Percentiles rank a stretch among this genome's conserved stretches.
phyloP scores from a whole-genome alignment of 2,888 invertebrate species.

The Pseudoips prasinana region DNA sequence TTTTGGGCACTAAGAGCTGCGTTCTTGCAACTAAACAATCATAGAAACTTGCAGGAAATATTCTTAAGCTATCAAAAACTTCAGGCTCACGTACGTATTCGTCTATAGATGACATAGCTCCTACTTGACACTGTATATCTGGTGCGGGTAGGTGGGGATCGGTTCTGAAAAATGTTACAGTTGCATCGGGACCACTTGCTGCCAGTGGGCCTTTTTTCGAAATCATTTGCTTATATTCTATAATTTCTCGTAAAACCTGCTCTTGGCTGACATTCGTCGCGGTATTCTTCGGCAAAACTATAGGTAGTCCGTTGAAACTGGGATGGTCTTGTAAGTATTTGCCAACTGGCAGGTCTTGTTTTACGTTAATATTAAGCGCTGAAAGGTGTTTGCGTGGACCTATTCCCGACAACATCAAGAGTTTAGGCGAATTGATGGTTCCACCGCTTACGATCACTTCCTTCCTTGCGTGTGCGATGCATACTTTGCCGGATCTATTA shows the following conservation, averaged over 20 bases:
- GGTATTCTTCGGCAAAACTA: slow-evolving; percentile 73
- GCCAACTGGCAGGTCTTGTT: slow-evolving; percentile 53
- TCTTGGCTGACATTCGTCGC: slow-evolving; percentile 60
- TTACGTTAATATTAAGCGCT: slow-evolving; percentile 41
- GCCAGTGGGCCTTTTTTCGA: slow-evolving; percentile 72
- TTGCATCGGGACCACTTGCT: slow-evolving; percentile 75
- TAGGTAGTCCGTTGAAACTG: slow-evolving; percentile 64
- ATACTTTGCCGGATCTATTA: slow-evolving; percentile 28
- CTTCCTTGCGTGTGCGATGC: slow-evolving; percentile 50
- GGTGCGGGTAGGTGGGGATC: neutral
- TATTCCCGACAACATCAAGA: slow-evolving; percentile 63
- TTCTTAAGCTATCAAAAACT: slow-evolving; percentile 36
- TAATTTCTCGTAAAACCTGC: slow-evolving; percentile 56
- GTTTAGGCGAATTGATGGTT: slow-evolving; percentile 54
- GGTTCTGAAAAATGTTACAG: slow-evolving; percentile 81
- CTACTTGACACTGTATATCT: slow-evolving; percentile 41
- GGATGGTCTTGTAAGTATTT: slow-evolving; percentile 58
- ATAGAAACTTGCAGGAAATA: slow-evolving; percentile 81
- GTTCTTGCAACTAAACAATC: slow-evolving; percentile 80
- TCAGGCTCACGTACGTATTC: slow-evolving; percentile 79
- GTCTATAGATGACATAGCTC: slow-evolving; percentile 63
- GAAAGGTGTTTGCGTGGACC: slow-evolving; percentile 54
- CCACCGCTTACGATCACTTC: slow-evolving; percentile 62
- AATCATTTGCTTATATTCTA: slow-evolving; percentile 51
- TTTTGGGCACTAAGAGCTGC: slow-evolving; percentile 81